Evolutionary conservation across 1,140 invertebrate species (phyloP).

Genomic region (Parasteatoda tepidariorum): DNA sequence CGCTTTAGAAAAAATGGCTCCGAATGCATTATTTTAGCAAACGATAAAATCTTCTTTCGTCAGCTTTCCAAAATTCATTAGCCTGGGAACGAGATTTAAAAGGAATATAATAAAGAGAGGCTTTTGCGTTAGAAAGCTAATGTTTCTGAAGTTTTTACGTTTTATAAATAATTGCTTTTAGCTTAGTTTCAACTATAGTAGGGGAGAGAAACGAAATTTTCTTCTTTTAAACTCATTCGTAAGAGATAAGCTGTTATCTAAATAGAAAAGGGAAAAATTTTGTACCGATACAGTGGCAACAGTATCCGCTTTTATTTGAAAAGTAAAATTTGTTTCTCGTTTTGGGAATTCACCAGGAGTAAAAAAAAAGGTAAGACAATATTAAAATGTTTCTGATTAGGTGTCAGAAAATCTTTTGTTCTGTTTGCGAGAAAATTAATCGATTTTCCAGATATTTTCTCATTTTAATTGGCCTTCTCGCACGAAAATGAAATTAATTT

Average conservation of each 20-base stretch:
- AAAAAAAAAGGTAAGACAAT: slow-evolving; percentile 20
- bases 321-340: slow-evolving; percentile 49
- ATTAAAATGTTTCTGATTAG: slow-evolving; percentile 46
- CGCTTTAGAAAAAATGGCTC: slow-evolving; percentile 38
- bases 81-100: too few species aligned
- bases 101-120: not conserved
- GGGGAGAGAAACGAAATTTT: not conserved
- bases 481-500: slow-evolving; percentile 48
- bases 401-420: slow-evolving; percentile 52
- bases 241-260: slow-evolving; percentile 11
- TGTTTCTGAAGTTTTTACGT: slow-evolving; percentile 34
- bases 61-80: slow-evolving; percentile 33
- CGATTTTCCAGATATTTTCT: slow-evolving; percentile 33
- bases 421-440: slow-evolving; percentile 42
- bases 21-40: slow-evolving; percentile 5
- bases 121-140: slow-evolving; percentile 7
- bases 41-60: slow-evolving; percentile 34
- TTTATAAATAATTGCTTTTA: slow-evolving; percentile 51
- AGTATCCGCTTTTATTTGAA: slow-evolving; percentile 44
- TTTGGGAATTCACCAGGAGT: not conserved
- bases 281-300: slow-evolving; percentile 15
- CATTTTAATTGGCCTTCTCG: slow-evolving; percentile 36
- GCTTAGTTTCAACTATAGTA: not conserved
- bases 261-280: not conserved
- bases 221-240: slow-evolving; percentile 16